A percentile compares a stretch with the other conserved stretches of the same genome.
Conservation (phyloP, 2,113 vertebrate genomes). For the Mormyrus iriodes region DNA sequence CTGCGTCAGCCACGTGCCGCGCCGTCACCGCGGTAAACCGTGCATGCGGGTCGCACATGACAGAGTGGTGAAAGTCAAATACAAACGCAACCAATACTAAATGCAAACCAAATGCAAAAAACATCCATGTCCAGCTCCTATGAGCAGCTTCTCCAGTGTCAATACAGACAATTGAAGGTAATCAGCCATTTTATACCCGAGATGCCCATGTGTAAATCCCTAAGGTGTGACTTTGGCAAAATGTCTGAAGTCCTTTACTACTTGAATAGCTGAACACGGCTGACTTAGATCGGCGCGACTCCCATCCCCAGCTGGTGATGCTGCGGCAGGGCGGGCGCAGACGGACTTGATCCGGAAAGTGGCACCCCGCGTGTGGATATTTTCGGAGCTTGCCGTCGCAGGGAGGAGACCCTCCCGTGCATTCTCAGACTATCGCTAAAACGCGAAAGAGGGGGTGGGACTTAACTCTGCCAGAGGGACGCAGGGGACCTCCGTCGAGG, state of each 20-base stretch:
- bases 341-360: not conserved
- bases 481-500: not conserved
- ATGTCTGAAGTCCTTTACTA: not conserved
- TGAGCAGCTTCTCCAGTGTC: not conserved
- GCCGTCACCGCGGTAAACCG: not conserved
- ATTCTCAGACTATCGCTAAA: conserved; percentile 21
- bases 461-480: not conserved
- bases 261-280: not conserved
- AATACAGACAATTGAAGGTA: not conserved
- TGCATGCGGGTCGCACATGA: not conserved
- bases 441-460: not conserved
- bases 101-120: not conserved
- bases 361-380: conserved; percentile 40
- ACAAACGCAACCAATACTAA: not conserved
- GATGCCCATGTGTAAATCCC: too few relatives aligned
- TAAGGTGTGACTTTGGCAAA: not conserved
- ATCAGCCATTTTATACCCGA: not conserved
- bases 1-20: not conserved
- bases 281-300: not conserved
- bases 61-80: not conserved
- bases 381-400: conserved; percentile 51
- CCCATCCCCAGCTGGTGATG: not conserved
- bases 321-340: not conserved
- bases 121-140: not conserved
- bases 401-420: conserved; percentile 35